A percentile compares a stretch with the other conserved stretches of the same genome.
Evolutionary conservation across 2,113 vertebrate species (phyloP).

Genomic region (Meleagris gallopavo): DNA sequence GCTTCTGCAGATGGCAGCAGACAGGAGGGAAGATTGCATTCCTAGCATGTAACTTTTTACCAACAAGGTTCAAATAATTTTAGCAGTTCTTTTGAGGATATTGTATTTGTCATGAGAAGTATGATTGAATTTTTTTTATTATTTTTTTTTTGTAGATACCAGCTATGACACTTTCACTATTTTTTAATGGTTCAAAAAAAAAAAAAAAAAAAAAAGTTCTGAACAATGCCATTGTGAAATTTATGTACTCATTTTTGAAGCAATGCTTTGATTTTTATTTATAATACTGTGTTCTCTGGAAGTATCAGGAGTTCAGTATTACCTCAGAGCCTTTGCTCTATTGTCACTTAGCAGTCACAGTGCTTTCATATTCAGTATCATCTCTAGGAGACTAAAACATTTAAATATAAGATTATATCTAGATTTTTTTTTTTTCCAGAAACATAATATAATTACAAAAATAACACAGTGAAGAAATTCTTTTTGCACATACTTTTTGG

Average conservation of each 20-base stretch:
- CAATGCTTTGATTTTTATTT: not conserved
- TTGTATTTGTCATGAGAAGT: not conserved
- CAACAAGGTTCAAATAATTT: conserved; percentile 35
- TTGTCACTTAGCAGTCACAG: not conserved
- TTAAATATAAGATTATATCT: not conserved
- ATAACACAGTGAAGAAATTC: not conserved
- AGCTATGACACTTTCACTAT: not conserved
- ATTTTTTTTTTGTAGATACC: not conserved
- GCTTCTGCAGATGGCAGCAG: conserved; percentile 55
- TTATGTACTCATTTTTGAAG: not conserved
- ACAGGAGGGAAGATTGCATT: conserved; percentile 18
- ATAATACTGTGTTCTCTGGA: not conserved
- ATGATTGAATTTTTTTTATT: not conserved
- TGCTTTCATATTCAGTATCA: not conserved
- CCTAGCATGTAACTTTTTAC: conserved; percentile 21
- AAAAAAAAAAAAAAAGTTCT: not conserved
- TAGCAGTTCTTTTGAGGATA: not conserved
- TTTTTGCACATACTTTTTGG: conserved; percentile 12
- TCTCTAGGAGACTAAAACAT: not conserved
- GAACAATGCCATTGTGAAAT: not conserved
- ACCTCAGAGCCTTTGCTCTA: not conserved
- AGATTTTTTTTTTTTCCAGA: not conserved
- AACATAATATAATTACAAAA: not conserved
- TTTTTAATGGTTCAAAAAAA: not conserved
- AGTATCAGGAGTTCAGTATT: not conserved